A percentile compares a stretch with the other conserved stretches of the same genome.
These are phyloP conservation scores for Danio aesculapii DNA, from an alignment of 2,797 vertebrate species.

Conservation along the genomic window DNA sequence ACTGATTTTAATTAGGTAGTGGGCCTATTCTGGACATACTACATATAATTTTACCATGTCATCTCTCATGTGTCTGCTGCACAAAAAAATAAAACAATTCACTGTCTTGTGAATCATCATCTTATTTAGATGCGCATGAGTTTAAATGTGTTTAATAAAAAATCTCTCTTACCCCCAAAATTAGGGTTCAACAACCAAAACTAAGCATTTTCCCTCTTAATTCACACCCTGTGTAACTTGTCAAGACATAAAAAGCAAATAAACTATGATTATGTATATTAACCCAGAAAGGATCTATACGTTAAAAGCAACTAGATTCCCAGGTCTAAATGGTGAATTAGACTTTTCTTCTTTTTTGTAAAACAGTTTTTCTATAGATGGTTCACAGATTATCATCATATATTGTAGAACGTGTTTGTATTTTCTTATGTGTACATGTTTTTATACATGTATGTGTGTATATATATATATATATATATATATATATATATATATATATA, in stretches of 20 bases:
- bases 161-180: not conserved
- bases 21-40: not conserved
- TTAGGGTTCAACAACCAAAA: not conserved
- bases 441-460: no score
- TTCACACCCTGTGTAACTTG: not conserved
- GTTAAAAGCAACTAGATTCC: no score
- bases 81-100: not conserved
- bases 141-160: not conserved
- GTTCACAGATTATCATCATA: no score
- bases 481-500: no score
- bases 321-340: no score
- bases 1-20: not conserved
- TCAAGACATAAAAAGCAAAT: not conserved
- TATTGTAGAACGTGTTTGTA: no score
- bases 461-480: no score
- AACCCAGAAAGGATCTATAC: no score
- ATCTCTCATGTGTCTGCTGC: not conserved
- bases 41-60: not conserved
- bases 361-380: no score
- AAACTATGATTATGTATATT: not conserved
- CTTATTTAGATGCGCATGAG: not conserved
- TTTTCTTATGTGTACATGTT: no score
- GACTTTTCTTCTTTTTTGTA: no score
- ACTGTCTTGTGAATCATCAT: not conserved
- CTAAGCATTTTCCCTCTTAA: not conserved